Evolutionary conservation across 2,888 invertebrate genomes (phyloP).

Genomic region (Phortica okadai): DNA sequence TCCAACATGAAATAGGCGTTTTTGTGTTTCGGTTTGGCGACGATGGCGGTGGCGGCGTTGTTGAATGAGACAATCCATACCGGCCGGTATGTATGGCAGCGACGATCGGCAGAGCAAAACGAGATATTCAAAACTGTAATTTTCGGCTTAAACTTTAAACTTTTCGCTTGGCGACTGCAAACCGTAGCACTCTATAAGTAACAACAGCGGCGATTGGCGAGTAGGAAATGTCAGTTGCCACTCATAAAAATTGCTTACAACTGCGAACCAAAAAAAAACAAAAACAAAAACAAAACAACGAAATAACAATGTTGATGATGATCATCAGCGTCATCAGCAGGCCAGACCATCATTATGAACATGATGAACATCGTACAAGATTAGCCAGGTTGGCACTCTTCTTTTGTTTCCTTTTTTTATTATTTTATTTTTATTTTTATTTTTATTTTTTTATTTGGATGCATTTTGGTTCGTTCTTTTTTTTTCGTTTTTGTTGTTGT

Average conservation of each 20-base stretch:
- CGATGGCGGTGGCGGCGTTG: not conserved
- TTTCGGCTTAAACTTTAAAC: constrained; percentile 67
- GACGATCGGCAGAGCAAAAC: not conserved
- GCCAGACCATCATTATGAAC: constrained; percentile 60
- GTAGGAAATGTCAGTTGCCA: constrained; percentile 74
- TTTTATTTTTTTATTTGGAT: not conserved
- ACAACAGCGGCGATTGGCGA: constrained; percentile 44
- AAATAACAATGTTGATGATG: constrained; percentile 13
- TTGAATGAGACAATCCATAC: constrained; percentile 34
- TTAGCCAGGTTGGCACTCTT: constrained; percentile 50
- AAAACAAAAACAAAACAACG: not conserved
- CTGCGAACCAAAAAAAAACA: constrained; percentile 53
- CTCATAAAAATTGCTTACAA: constrained; percentile 69
- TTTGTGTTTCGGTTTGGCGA: no score
- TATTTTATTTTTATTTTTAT: not conserved
- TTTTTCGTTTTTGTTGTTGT: constrained; percentile 8
- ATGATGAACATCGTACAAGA: constrained; percentile 67
- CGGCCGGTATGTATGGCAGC: constrained; percentile 55
- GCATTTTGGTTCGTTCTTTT: no score
- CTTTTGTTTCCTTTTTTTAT: not conserved
- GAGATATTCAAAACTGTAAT: constrained; percentile 46
- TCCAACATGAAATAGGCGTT: constrained; percentile 28
- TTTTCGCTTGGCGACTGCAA: constrained; percentile 47
- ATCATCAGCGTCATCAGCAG: constrained; percentile 14
- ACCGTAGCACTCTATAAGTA: constrained; percentile 8